phyloP scores from a whole-genome alignment of 2,797 vertebrate genomes.

The Hyperoplus immaculatus region DNA sequence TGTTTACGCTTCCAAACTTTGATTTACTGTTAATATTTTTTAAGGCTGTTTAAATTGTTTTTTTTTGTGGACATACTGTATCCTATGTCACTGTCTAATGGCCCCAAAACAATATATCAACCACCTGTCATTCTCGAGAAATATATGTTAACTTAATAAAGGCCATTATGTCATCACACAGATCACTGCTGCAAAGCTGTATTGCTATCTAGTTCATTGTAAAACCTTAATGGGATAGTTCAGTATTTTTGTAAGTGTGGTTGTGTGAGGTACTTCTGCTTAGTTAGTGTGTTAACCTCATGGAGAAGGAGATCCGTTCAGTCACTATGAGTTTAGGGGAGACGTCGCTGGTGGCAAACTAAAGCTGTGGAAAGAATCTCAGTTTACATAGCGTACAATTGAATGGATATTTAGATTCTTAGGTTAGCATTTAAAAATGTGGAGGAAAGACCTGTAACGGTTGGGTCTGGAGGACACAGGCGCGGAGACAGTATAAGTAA shows the following conservation, averaged over 20 bases:
- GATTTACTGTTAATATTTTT: constrained; percentile 42
- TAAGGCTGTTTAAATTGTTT: constrained; percentile 31
- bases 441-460: no score
- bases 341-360: no score
- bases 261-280: not conserved
- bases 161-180: constrained; percentile 29
- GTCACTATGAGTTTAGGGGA: no score
- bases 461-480: no score
- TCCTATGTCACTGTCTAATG: constrained; percentile 8
- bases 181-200: not conserved
- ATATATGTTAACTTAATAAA: constrained; percentile 25
- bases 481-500: no score
- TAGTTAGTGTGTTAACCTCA: no score
- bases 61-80: constrained; percentile 26
- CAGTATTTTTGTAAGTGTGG: not conserved
- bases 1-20: constrained; percentile 46
- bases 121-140: constrained; percentile 24
- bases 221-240: constrained; percentile 15
- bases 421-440: no score
- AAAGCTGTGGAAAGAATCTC: no score
- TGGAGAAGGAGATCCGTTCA: no score
- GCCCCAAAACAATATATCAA: constrained; percentile 34
- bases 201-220: not conserved
- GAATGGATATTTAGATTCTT: no score
- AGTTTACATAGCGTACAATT: no score